Conservation (phyloP, 2,113 vertebrate genomes). For the Spheniscus mendiculus region DNA sequence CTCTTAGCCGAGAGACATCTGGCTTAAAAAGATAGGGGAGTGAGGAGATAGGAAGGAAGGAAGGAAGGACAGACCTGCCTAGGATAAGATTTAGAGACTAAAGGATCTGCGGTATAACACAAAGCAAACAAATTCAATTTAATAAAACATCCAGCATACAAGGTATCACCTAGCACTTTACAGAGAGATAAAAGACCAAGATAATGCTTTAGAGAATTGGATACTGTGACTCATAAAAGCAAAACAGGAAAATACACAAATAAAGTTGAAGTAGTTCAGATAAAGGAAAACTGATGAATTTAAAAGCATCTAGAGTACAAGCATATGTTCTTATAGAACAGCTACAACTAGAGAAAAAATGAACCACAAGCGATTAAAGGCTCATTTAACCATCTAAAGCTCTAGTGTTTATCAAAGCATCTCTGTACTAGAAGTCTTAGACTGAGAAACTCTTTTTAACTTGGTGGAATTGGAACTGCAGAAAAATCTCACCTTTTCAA, state of each 20-base stretch:
- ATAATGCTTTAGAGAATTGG: constrained; percentile 27
- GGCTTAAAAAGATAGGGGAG: not conserved
- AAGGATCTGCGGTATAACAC: not conserved
- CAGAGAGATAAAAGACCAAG: constrained; percentile 11
- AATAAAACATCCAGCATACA: not conserved
- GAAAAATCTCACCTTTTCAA: not conserved
- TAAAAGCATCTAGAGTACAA: not conserved
- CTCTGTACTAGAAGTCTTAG: not conserved
- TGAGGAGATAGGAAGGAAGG: rapidly evolving
- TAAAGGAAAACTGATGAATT: not conserved
- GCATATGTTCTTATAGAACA: not conserved
- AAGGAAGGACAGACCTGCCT: not conserved
- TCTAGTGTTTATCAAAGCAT: not conserved
- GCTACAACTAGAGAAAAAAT: not conserved
- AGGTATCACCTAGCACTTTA: not conserved
- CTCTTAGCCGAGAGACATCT: not conserved
- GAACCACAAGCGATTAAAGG: not conserved
- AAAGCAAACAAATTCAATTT: constrained; percentile 16
- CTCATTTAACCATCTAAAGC: not conserved
- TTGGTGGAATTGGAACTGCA: not conserved
- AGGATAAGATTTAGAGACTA: not conserved
- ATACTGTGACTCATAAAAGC: not conserved
- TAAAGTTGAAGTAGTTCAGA: not conserved
- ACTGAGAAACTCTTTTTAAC: not conserved
- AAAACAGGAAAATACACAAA: constrained; percentile 8